phyloP scores from a whole-genome alignment of 2,797 vertebrate genomes.

The Chiroxiphia lanceolata region DNA sequence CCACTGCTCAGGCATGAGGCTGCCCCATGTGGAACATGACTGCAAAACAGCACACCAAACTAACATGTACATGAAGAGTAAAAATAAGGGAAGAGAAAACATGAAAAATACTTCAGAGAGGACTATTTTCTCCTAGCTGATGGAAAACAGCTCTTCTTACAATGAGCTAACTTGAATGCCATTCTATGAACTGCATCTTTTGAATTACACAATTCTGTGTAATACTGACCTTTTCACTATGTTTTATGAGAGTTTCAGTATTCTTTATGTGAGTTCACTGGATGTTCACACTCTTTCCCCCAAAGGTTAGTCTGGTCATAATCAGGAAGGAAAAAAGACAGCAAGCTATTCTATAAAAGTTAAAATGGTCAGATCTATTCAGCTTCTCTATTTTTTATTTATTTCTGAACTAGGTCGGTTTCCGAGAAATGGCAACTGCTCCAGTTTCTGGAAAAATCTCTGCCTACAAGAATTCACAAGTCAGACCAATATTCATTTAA shows the following conservation, averaged over 20 bases:
- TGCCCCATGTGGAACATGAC: rapidly evolving
- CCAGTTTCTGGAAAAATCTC: background rate
- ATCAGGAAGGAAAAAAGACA: background rate
- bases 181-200: background rate
- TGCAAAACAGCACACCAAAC: background rate
- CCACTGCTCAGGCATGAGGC: background rate
- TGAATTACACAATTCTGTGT: constrained; percentile 31
- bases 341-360: background rate
- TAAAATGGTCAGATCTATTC: background rate
- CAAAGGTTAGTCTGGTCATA: constrained; percentile 46
- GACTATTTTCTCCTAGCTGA: background rate
- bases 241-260: constrained; percentile 18
- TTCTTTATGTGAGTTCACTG: constrained; percentile 11
- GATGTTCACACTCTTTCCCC: constrained; percentile 34
- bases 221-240: constrained; percentile 53
- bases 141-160: background rate
- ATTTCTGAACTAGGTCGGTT: background rate
- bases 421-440: background rate
- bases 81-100: background rate
- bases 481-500: background rate
- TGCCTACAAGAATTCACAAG: background rate
- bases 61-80: rapidly evolving
- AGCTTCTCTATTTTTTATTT: background rate
- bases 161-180: background rate
- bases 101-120: background rate